Evolutionary conservation across 2,888 invertebrate genomes (phyloP).

Genomic region (Pterostichus madidus): DNA sequence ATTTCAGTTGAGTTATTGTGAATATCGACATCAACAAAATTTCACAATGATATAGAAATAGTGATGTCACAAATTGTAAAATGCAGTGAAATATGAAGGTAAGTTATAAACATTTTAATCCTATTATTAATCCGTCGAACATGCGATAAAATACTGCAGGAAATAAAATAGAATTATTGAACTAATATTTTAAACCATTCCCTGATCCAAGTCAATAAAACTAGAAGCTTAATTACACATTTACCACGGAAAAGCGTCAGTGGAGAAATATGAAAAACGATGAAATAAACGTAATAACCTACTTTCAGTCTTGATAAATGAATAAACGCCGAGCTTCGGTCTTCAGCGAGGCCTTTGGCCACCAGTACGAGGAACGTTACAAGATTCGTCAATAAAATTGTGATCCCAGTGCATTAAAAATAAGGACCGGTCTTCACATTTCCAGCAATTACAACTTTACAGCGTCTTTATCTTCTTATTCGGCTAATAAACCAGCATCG

Average conservation of each 20-base stretch:
- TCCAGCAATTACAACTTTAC: conserved; percentile 45
- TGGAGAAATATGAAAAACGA: conserved; percentile 23
- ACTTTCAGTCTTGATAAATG: conserved; percentile 10
- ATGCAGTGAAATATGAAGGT: background rate
- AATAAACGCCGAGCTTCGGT: conserved; percentile 28
- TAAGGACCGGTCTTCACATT: conserved; percentile 15
- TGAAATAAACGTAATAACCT: conserved; percentile 21
- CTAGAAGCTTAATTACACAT: conserved; percentile 38
- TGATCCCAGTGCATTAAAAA: conserved; percentile 33
- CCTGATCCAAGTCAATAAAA: conserved; percentile 36
- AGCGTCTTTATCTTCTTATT: conserved; percentile 39
- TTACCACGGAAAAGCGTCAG: conserved; percentile 19
- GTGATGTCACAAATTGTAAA: conserved; percentile 6
- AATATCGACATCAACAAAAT: too few species aligned
- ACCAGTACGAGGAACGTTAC: background rate
- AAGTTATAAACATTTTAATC: conserved; percentile 35
- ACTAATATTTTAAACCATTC: conserved; percentile 38
- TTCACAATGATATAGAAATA: background rate
- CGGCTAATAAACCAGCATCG: conserved; percentile 51
- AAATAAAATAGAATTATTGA: conserved; percentile 45
- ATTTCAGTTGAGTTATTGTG: too few species aligned
- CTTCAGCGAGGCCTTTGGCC: background rate
- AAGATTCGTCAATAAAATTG: conserved; percentile 50
- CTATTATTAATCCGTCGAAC: conserved; percentile 6
- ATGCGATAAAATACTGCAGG: conserved; percentile 2